Percentiles rank a stretch among this genome's conserved stretches.
Conservation (phyloP, 1,140 invertebrate genomes). For the Sesamia nonagrioides region DNA sequence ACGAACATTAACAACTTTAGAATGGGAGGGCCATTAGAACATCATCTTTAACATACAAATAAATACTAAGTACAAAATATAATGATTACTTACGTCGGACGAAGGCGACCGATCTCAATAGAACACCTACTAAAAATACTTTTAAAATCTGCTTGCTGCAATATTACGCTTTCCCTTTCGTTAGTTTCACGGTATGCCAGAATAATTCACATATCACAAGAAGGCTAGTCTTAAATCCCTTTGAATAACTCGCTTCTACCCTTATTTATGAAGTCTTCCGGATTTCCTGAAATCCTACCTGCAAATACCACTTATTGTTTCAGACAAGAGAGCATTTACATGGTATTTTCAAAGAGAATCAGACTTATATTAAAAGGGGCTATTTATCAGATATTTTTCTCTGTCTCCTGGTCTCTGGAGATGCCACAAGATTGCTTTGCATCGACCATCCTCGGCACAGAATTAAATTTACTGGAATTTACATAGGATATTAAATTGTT, state of each 20-base stretch:
- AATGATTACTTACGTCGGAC: no score
- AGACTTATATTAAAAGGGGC: constrained; percentile 35
- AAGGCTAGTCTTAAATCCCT: background rate
- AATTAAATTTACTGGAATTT: constrained; percentile 31
- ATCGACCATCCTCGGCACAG: constrained; percentile 10
- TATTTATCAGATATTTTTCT: constrained; percentile 42
- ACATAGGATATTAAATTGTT: constrained; percentile 23
- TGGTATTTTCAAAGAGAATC: constrained; percentile 33
- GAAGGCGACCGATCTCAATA: no score
- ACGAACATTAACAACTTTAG: no score
- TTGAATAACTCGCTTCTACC: no score
- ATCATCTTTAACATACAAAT: no score
- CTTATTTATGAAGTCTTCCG: background rate
- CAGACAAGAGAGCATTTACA: constrained; percentile 3
- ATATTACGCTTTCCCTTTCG: no score
- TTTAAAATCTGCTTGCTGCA: no score
- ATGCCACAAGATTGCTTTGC: constrained; percentile 29
- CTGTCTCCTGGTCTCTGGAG: background rate
- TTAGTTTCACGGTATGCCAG: no score
- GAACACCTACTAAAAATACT: no score
- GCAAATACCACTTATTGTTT: background rate
- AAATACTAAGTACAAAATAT: no score
- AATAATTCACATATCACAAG: background rate
- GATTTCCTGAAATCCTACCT: constrained; percentile 9
- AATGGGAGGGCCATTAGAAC: no score